These are phyloP conservation scores for Rhinolophus sinicus DNA, from an alignment of 2,113 vertebrate species.

Conservation along the genomic window DNA sequence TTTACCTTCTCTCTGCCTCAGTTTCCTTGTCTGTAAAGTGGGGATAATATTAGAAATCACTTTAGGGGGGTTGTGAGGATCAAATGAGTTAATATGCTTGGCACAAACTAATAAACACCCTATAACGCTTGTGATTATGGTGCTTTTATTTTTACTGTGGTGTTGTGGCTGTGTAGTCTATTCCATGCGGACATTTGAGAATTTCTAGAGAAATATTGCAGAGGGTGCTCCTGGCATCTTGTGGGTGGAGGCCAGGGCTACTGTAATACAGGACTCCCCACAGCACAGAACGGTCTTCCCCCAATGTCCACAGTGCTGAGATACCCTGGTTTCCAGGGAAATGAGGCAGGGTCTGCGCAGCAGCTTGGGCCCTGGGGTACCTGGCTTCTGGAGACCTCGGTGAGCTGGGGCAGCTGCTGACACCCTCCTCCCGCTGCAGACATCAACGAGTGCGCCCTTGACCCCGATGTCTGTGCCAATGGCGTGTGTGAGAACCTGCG, in stretches of 20 bases:
- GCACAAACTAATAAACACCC: neutral
- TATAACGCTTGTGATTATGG: neutral
- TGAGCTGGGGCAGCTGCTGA: neutral
- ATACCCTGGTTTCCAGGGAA: neutral
- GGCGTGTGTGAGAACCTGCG: constrained; percentile 95
- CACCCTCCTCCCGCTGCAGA: constrained; percentile 79
- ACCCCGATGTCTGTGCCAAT: constrained; percentile 93
- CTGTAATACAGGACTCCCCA: fast-evolving
- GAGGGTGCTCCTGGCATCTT: neutral
- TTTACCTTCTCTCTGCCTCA: neutral
- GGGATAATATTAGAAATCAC: neutral
- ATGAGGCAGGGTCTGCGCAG: neutral
- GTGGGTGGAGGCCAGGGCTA: neutral
- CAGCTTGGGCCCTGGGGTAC: neutral
- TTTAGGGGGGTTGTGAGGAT: neutral
- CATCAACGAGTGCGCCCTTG: constrained; percentile 94
- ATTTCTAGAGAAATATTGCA: neutral
- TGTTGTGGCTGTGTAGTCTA: neutral
- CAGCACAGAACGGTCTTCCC: fast-evolving
- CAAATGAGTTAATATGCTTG: neutral
- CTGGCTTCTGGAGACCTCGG: neutral
- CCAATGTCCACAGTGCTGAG: fast-evolving
- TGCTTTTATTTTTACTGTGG: neutral
- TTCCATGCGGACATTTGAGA: neutral
- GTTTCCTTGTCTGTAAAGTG: neutral